Evolutionary conservation across 1,140 invertebrate species (phyloP), one percentile per base, ranked within the genome.

Genomic region (Nephotettix cincticeps): DNA sequence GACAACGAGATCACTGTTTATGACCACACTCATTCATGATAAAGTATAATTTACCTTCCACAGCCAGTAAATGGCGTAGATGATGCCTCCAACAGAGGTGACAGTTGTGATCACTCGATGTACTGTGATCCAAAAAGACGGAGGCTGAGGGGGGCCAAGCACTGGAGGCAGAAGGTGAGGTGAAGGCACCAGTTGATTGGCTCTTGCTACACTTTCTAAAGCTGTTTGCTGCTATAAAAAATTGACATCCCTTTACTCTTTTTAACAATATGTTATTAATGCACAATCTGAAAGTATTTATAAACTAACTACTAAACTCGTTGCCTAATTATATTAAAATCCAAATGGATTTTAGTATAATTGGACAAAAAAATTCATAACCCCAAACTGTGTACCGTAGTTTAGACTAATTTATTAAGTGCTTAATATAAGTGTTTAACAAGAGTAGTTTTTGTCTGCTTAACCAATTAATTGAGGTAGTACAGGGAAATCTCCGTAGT

Each of bases 61-160:
- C 25, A 61, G 27, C 56, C 56, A 61, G 56, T 61, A 61, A 25
- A 61, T 11, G 56, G 56, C 56, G 56, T 61, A 61, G 1, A 61
- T 6, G n/a, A 61, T 61, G 21, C 56, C 56, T 28, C 56, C 56
- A 6, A 61, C 28, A 61, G 56, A 61, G 6, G 56, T 61, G 56
- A 61, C n/a, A 6, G 56, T 61, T 4, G 56, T 61, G 21, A 61
- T n/a, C 6, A 61, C 25, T 11, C 23, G 13, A 29, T 61, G 56
- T 6, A 61, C 27, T 2, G 56, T 61, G 21, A 14, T 3, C 56
- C 56, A 61, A 2, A 61, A 11, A 9, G 56, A 61, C 25, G 27
- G 9, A 11, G 25, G 14, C 4, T 21, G 56, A 9, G 47, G 14
- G 25, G 56, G 56, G 47, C 13, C 13, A 6, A 61, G 25, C 28